Evolutionary conservation across 2,113 vertebrate species (phyloP).

Genomic region (Maccullochella peelii): DNA sequence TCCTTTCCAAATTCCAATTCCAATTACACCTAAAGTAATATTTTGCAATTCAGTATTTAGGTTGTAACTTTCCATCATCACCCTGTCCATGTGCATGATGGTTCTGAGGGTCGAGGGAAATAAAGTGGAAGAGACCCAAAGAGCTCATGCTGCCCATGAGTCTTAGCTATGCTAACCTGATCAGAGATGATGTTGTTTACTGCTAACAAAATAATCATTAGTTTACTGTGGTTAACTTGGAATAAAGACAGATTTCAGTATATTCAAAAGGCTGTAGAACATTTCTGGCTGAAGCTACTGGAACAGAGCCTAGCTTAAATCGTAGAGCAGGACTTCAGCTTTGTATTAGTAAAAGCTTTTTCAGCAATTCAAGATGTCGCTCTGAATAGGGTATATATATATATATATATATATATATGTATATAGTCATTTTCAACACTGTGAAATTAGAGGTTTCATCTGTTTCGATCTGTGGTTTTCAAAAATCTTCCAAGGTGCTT

Average conservation of each 20-base stretch:
- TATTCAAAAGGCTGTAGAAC: too few relatives aligned
- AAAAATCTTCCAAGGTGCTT: not conserved
- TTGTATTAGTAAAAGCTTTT: too few relatives aligned
- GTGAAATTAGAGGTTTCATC: not conserved
- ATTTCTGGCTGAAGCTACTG: too few relatives aligned
- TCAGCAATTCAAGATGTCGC: too few relatives aligned
- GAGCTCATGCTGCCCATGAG: too few relatives aligned
- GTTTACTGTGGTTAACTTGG: not conserved
- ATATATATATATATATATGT: too few relatives aligned
- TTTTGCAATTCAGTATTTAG: constrained; percentile 24
- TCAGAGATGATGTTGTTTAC: too few relatives aligned
- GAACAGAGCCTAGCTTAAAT: not conserved
- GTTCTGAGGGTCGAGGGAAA: not conserved
- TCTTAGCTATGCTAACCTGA: too few relatives aligned
- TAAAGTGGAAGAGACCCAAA: too few relatives aligned
- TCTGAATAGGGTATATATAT: too few relatives aligned
- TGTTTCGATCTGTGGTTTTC: not conserved
- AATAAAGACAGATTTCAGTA: not conserved
- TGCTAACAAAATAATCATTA: too few relatives aligned
- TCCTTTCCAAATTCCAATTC: constrained; percentile 31
- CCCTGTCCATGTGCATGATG: not conserved
- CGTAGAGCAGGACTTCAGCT: too few relatives aligned
- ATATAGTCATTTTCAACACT: not conserved
- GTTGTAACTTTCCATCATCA: not conserved
- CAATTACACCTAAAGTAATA: constrained; percentile 21